Base-by-base conservation (phyloP, 2,797 vertebrate species). In the Acrossocheilus wenchowensis region DNA sequence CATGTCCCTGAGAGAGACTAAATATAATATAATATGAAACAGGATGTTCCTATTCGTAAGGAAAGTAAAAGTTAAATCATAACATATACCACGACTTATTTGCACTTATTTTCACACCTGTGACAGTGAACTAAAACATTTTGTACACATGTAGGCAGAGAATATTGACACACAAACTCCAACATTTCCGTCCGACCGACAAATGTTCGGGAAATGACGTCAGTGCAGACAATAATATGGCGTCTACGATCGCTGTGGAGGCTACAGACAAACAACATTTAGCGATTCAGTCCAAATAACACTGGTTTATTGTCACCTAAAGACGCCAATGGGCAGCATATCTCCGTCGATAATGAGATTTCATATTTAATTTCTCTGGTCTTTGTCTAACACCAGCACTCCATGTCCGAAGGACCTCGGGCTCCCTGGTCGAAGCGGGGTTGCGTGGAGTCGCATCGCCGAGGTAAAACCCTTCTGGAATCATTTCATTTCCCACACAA, bases 341-440 rank as follows among this genome's bases (percentile, higher is more conserved):
- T 91, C 90, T 87, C 19, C 77, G 62, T 75, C 64, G 82, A 77
- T 71, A 71, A 92, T 78, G 90, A 73, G n/a, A 83, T 82, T 89
- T 91, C 87, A 92, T 90, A 86, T 82, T n/a, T 92, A 83, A 91
- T 92, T 92, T 73, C 88, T 89, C 45, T 92, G 92, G 91, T 82
- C 80, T 90, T 85, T 93, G 92, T 90, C 79, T 90, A 84, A 83
- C 91, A 92, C 87, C 90, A 90, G 91, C 91, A 87, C 90, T 94
- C 94, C 92, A 96, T 96, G 96, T 96, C 95, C 91, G 93, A 94
- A 75, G 95, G 91, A 90, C 92, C 94, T 90, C 90, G 93, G 94
- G 92, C 94, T 91, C 94, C 92, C 93, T 95, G 94, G 94, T 93
- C 94, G 84, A 94, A 95, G 94, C 93, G 95, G 94, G 94, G 94